These are phyloP conservation scores for Sebastes hubbsi DNA, from an alignment of 2,797 vertebrate genomes.

Conservation along the genomic window DNA sequence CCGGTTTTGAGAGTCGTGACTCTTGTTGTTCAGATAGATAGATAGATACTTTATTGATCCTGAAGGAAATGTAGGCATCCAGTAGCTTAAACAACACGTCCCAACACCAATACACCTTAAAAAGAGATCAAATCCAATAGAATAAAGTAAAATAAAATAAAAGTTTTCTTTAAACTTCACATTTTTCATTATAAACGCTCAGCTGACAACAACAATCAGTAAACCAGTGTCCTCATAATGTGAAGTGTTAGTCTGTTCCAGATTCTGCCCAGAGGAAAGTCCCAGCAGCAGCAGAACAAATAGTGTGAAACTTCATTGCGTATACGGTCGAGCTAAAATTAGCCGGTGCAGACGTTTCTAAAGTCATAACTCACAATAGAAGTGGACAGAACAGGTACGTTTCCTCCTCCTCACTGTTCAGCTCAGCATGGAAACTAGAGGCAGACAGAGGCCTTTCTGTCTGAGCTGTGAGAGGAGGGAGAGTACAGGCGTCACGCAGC, in stretches of 20 bases:
- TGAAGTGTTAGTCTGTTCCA: neutral
- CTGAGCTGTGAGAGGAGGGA: constrained; percentile 34
- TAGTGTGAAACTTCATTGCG: neutral
- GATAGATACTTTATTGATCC: no score
- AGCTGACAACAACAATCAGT: neutral
- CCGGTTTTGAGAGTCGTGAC: no score
- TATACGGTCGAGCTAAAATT: constrained; percentile 13
- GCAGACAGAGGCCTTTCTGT: constrained; percentile 65
- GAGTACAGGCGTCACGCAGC: constrained; percentile 40
- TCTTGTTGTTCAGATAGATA: no score
- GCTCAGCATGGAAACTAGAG: constrained; percentile 30
- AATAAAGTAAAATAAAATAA: no score
- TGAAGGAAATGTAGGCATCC: no score
- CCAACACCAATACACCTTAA: no score
- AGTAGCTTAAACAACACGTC: no score
- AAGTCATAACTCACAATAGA: constrained; percentile 45
- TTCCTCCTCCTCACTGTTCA: neutral
- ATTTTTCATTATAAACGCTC: neutral
- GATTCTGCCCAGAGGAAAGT: constrained; percentile 7
- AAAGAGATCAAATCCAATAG: no score
- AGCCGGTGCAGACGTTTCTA: neutral
- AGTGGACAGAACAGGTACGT: constrained; percentile 35
- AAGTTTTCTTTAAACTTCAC: neutral
- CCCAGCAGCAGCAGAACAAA: neutral
- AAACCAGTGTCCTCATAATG: neutral